Percentiles rank a stretch among this genome's conserved stretches.
Conservation (phyloP, 1,140 invertebrate genomes). For the Neodiprion lecontei region DNA sequence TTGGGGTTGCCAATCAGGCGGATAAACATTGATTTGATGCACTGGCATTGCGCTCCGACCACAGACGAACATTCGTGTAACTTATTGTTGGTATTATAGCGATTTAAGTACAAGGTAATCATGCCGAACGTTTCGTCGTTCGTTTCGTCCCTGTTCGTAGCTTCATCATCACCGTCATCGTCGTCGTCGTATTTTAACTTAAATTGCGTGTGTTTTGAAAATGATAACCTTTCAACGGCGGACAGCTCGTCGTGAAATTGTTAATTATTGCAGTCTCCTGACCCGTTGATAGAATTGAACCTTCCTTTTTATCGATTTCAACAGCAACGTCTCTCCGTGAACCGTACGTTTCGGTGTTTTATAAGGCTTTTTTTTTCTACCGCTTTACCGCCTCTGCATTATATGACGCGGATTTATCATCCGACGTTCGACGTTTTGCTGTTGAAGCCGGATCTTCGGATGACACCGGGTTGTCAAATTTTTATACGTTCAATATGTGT, state of each 20-base stretch:
- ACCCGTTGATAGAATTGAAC: too few relatives aligned
- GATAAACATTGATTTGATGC: slow-evolving; percentile 56
- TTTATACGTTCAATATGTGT: too few relatives aligned
- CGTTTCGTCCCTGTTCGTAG: background rate
- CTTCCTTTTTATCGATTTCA: too few relatives aligned
- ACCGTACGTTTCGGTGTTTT: too few relatives aligned
- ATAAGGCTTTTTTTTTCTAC: too few relatives aligned
- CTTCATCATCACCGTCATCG: background rate
- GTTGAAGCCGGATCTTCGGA: too few relatives aligned
- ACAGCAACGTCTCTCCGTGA: too few relatives aligned
- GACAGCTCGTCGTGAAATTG: background rate
- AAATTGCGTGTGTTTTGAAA: too few relatives aligned
- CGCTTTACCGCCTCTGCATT: too few relatives aligned
- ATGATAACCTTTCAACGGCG: background rate
- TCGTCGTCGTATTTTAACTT: background rate
- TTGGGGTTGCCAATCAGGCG: slow-evolving; percentile 52
- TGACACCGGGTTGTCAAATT: too few relatives aligned
- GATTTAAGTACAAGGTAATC: background rate
- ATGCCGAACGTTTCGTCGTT: background rate
- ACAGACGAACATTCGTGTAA: slow-evolving; percentile 22
- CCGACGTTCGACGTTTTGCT: too few relatives aligned
- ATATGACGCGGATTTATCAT: too few relatives aligned
- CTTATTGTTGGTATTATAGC: background rate
- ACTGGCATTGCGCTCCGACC: slow-evolving; percentile 51
- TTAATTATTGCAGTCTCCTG: background rate